Evolutionary conservation across 2,113 vertebrate genomes (phyloP).

Genomic region (Crocuta crocuta): DNA sequence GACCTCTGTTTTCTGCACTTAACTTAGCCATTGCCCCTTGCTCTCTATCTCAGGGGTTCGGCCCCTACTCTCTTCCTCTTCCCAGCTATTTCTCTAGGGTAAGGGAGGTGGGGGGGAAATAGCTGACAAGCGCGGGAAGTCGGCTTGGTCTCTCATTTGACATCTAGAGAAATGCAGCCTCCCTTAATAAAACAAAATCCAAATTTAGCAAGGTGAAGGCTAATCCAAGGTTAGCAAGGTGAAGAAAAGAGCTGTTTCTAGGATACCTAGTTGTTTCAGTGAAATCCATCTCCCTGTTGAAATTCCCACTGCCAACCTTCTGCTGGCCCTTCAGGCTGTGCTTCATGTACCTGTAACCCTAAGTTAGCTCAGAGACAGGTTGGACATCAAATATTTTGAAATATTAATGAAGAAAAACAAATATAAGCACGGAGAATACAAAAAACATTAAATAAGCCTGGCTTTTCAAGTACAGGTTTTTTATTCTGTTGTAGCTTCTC

Average conservation of each 20-base stretch:
- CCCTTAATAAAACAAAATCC: neutral
- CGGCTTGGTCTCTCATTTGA: neutral
- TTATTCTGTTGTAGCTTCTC: neutral
- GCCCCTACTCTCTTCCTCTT: neutral
- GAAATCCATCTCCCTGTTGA: neutral
- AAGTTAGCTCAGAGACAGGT: neutral
- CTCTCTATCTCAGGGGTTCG: neutral
- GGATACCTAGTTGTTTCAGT: neutral
- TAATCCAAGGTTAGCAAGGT: neutral
- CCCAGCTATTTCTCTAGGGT: neutral
- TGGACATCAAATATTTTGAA: conserved; percentile 51
- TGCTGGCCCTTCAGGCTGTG: conserved; percentile 28
- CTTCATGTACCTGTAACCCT: neutral
- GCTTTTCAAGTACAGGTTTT: conserved; percentile 1
- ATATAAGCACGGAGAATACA: neutral
- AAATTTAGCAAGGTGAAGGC: neutral
- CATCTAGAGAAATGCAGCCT: conserved; percentile 1
- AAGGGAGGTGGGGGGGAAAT: neutral
- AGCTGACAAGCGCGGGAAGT: neutral
- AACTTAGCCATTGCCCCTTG: neutral
- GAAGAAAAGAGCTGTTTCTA: neutral
- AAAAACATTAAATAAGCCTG: conserved; percentile 6
- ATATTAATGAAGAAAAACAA: conserved; percentile 34
- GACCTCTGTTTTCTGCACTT: neutral
- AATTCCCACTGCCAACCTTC: neutral